Evolutionary conservation across 2,888 invertebrate genomes (phyloP), one percentile per base, ranked within the genome.

Genomic region (Acleris laterana): DNA sequence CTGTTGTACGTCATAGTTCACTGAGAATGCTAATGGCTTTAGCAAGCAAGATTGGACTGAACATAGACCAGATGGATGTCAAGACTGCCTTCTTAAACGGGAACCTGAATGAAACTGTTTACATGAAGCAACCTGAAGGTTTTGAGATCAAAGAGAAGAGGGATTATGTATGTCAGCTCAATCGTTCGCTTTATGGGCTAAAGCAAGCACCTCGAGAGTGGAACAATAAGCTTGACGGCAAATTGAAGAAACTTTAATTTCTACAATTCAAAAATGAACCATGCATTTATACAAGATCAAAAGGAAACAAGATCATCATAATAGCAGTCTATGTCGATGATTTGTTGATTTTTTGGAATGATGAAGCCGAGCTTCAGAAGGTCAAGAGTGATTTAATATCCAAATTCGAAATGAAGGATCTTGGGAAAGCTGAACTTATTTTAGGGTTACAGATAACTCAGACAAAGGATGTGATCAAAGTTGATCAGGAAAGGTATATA

Each of bases 221-320:
- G 28, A 28, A 28, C 28, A 9, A 28, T 7, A 28, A 44, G n/a
- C 44, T 44, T 16, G 44, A n/a, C 44, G 13, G 44, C 0, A n/a
- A 44, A 44, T 16, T 44, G 44, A 44, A 44, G n/a, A 44, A 44
- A n/a, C n/a, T 44, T 44, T 3, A 44, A n/a, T 44, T 44, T 44
- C 13, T n/a, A 44, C 44, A 44, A 44, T 44, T n/a, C n/a, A 44
- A 44, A 44, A 44, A 44, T n/a, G 44, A 44, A 44, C 44, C 44
- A 44, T 44, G 44, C n/a, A n/a, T 44, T 44, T 44, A 44, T 5
- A 44, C n/a, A n/a, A 44, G 44, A n/a, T 44, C 16, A 13, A 44
- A n/a, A 44, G 44, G 7, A 28, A 28, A 28, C 7, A 28, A 28
- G 7, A 28, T 7, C 28, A 28, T 28, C 28, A 28, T 28, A 44